Conservation (phyloP, 2,113 vertebrate genomes). For the Sphaerodactylus townsendi region DNA sequence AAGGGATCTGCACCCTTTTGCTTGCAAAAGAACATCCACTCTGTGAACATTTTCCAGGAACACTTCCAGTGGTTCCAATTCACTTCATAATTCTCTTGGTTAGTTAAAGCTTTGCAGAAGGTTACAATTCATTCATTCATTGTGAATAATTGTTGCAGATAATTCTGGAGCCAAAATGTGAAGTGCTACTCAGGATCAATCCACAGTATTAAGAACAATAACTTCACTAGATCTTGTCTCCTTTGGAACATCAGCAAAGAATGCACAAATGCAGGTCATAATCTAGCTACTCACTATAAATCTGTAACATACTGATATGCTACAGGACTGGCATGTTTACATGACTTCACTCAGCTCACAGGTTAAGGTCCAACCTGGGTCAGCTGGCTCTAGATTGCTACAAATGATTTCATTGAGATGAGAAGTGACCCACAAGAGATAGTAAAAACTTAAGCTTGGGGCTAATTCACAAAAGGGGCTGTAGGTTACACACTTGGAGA, state of each 20-base stretch:
- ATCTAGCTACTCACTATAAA: not conserved
- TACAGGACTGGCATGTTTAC: not conserved
- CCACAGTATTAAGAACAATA: not conserved
- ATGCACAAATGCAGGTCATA: not conserved
- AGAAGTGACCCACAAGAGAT: not conserved
- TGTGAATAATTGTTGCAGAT: not conserved
- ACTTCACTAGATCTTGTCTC: not conserved
- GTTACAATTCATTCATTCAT: not conserved
- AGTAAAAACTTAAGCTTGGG: not conserved
- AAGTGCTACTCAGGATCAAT: not conserved
- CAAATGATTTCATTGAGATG: not conserved
- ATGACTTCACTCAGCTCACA: not conserved
- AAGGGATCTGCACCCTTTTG: too few species aligned
- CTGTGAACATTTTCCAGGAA: too few species aligned
- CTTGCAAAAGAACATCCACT: too few species aligned
- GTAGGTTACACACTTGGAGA: not conserved
- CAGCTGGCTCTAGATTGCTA: not conserved
- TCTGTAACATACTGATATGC: not conserved
- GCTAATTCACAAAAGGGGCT: not conserved
- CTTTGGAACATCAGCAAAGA: not conserved
- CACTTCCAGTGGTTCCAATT: too few species aligned
- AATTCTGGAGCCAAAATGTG: not conserved
- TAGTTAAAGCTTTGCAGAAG: not conserved
- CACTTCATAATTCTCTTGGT: not conserved
- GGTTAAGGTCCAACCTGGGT: not conserved